Conservation (phyloP, 2,888 invertebrate species). For the Polymixis flavicincta region DNA sequence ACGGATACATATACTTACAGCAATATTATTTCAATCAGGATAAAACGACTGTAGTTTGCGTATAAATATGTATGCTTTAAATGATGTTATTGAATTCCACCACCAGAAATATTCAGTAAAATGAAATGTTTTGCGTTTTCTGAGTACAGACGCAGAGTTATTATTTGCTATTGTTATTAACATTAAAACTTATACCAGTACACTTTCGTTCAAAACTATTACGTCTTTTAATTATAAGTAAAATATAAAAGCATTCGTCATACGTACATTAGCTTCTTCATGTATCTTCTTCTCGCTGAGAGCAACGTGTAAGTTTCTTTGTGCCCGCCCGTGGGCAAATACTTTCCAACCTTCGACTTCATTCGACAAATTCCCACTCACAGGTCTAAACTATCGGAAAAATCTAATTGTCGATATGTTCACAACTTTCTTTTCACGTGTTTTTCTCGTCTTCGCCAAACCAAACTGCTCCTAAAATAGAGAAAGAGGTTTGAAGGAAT, state of each 20-base stretch:
- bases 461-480: slow-evolving; percentile 78
- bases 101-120: slow-evolving; percentile 15
- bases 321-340: slow-evolving; percentile 90
- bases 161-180: slow-evolving; percentile 16
- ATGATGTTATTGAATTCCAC: background rate
- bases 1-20: too few species aligned
- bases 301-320: slow-evolving; percentile 92
- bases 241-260: slow-evolving; percentile 48
- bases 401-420: slow-evolving; percentile 55
- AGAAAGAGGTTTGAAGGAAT: slow-evolving; percentile 81
- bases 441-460: slow-evolving; percentile 62
- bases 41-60: background rate
- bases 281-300: slow-evolving; percentile 91
- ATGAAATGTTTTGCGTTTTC: background rate
- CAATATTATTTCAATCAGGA: background rate
- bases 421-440: slow-evolving; percentile 66
- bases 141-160: background rate
- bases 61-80: background rate
- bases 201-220: slow-evolving; percentile 10
- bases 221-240: slow-evolving; percentile 15
- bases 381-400: slow-evolving; percentile 65
- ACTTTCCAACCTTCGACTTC: slow-evolving; percentile 91
- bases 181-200: background rate
- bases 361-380: slow-evolving; percentile 79
- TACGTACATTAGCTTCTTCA: slow-evolving; percentile 93